phyloP scores from a whole-genome alignment of 53 echinoderm and acorn worm species.

The Actinopyga echinites region DNA sequence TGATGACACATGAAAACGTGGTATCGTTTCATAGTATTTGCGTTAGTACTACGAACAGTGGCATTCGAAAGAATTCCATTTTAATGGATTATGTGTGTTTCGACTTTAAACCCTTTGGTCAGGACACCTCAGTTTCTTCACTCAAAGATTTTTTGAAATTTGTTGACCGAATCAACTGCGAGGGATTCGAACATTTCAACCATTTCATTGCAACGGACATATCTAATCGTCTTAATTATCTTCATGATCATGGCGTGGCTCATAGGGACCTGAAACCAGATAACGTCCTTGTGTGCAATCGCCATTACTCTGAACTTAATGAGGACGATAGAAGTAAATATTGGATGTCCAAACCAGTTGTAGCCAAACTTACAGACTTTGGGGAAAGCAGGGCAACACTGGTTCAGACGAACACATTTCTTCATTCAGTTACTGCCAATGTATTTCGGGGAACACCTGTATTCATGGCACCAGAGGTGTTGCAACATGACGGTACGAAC shows the following conservation, averaged over 20 bases:
- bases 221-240: not conserved
- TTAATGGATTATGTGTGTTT: too few relatives aligned
- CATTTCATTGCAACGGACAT: conserved; percentile 1
- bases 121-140: too few relatives aligned
- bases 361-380: conserved; percentile 43
- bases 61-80: too few relatives aligned
- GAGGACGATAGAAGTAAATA: not conserved
- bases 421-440: too few relatives aligned
- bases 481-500: not conserved
- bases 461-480: too few relatives aligned
- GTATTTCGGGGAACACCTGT: too few relatives aligned
- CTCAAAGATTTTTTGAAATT: too few relatives aligned
- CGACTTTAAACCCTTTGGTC: too few relatives aligned
- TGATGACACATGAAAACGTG: too few relatives aligned
- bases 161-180: not conserved
- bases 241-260: not conserved
- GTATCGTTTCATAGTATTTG: too few relatives aligned
- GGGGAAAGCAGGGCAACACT: conserved; percentile 38
- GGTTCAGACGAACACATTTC: conserved; percentile 28
- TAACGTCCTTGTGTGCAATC: conserved; percentile 20
- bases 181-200: not conserved
- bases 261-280: conserved; percentile 34
- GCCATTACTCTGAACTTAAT: not conserved
- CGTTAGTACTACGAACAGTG: too few relatives aligned
- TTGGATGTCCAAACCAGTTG: conserved; percentile 8